These are phyloP conservation scores for Strigamia transsilvanica DNA, from an alignment of 2,888 invertebrate species.

Conservation along the genomic window DNA sequence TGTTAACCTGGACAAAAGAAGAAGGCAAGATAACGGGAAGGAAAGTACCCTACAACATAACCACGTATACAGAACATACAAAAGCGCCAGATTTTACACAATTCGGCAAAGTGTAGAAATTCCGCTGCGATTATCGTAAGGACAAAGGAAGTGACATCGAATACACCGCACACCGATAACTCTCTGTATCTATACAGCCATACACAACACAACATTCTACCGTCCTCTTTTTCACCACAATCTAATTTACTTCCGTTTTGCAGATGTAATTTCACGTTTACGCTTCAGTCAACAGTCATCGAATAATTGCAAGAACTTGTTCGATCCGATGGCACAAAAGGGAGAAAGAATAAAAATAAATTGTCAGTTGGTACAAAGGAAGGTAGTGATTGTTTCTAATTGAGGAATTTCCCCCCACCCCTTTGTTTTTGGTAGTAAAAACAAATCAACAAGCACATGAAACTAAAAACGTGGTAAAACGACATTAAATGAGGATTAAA, in stretches of 20 bases:
- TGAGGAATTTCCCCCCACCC: background rate
- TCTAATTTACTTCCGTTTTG: constrained; percentile 35
- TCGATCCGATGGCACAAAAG: background rate
- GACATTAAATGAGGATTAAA: too few relatives aligned
- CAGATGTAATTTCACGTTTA: constrained; percentile 16
- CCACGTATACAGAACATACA: constrained; percentile 1
- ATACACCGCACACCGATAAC: background rate
- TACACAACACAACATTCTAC: background rate
- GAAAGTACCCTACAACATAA: constrained; percentile 34
- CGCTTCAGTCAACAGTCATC: constrained; percentile 1
- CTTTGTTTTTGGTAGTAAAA: background rate
- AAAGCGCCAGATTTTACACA: background rate
- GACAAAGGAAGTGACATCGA: constrained; percentile 25
- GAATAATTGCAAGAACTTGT: background rate
- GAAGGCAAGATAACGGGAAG: constrained; percentile 34
- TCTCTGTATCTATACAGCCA: background rate
- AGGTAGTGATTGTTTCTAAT: background rate
- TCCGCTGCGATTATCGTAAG: background rate
- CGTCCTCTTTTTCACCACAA: background rate
- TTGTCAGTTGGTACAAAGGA: background rate
- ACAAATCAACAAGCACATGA: too few relatives aligned
- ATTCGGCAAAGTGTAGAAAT: constrained; percentile 5
- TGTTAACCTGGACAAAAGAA: constrained; percentile 40
- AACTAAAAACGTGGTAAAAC: too few relatives aligned
- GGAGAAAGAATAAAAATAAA: background rate